Conservation (phyloP, 2,113 vertebrate genomes). For the Ranitomeya imitator region DNA sequence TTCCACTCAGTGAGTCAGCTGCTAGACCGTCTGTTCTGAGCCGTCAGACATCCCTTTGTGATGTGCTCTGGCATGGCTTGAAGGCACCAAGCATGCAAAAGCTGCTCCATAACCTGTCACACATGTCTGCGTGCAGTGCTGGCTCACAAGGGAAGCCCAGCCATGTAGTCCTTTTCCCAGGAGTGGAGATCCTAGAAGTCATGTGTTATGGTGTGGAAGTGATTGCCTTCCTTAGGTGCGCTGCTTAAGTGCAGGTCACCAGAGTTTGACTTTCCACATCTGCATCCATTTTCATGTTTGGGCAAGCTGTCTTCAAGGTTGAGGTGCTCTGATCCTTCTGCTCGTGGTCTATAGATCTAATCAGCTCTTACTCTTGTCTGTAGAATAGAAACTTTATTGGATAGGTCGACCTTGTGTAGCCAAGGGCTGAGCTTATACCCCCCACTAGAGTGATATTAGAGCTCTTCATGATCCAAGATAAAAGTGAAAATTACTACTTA, state of each 20-base stretch:
- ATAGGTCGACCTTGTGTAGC: neutral
- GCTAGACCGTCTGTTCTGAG: slow-evolving; percentile 17
- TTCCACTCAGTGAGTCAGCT: neutral
- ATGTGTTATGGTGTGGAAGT: slow-evolving; percentile 18
- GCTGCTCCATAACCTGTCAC: slow-evolving; percentile 18
- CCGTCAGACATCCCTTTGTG: slow-evolving; percentile 9
- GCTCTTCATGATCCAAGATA: neutral
- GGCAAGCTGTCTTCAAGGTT: neutral
- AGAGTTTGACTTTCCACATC: neutral
- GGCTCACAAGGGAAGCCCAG: slow-evolving; percentile 1
- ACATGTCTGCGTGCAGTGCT: slow-evolving; percentile 14
- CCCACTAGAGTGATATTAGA: neutral
- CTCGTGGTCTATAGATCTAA: neutral
- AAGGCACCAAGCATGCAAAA: neutral
- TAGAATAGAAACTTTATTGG: neutral
- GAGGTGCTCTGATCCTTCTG: neutral
- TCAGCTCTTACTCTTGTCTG: neutral
- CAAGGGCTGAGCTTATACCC: neutral
- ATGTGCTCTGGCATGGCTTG: neutral
- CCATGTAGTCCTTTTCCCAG: slow-evolving; percentile 12
- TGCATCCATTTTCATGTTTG: neutral
- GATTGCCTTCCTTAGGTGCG: neutral
- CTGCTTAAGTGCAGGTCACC: neutral
- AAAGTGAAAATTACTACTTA: neutral
- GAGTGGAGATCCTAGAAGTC: neutral